phyloP scores from a whole-genome alignment of 2,113 vertebrate species.

The Gyps fulvus region DNA sequence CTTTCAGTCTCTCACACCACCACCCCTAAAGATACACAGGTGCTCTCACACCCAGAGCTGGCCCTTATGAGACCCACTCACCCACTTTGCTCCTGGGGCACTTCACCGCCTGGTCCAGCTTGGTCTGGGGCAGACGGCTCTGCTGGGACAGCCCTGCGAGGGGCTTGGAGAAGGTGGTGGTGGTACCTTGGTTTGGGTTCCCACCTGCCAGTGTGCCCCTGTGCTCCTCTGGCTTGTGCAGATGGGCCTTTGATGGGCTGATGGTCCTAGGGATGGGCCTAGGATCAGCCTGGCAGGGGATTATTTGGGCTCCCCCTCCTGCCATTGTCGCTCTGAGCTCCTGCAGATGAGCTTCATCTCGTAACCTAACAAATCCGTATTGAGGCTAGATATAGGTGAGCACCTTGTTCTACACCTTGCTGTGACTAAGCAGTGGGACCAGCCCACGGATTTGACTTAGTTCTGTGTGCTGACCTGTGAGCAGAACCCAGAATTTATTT shows the following conservation, averaged over 20 bases:
- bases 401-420: background rate
- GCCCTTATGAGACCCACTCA: background rate
- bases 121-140: background rate
- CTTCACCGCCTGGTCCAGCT: background rate
- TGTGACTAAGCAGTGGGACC: background rate
- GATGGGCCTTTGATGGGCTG: background rate
- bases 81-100: background rate
- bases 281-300: background rate
- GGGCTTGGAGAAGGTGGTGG: background rate
- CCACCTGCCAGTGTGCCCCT: background rate
- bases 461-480: background rate
- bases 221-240: background rate
- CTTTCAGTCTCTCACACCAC: no score
- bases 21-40: background rate
- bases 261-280: background rate
- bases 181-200: background rate
- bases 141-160: background rate
- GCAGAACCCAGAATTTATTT: background rate
- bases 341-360: background rate
- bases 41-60: background rate
- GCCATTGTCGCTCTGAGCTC: background rate
- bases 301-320: background rate
- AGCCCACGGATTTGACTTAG: background rate
- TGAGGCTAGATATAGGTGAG: background rate
- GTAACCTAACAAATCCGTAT: background rate